Evolutionary conservation across 2,797 vertebrate genomes (phyloP).

Genomic region (Pipistrellus nathusii): DNA sequence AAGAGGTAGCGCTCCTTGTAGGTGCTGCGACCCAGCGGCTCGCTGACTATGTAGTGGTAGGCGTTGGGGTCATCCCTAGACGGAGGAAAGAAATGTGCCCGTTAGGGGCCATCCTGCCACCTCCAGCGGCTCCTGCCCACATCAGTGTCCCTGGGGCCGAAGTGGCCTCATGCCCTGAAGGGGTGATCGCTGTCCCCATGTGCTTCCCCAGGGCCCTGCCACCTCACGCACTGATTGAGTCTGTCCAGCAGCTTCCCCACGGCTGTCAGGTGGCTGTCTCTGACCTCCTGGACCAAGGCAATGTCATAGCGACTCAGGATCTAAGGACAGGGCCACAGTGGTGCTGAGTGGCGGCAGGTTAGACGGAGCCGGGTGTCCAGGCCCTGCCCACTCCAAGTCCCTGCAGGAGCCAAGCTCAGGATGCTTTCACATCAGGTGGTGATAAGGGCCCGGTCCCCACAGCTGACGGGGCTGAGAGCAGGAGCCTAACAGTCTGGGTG

Average conservation of each 20-base stretch:
- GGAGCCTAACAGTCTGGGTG: background rate
- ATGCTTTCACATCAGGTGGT: background rate
- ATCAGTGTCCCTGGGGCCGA: background rate
- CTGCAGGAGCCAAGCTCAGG: background rate
- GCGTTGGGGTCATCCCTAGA: slow-evolving; percentile 76
- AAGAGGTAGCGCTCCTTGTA: slow-evolving; percentile 95
- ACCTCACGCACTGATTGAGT: slow-evolving; percentile 90
- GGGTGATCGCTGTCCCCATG: background rate
- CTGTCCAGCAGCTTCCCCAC: slow-evolving; percentile 89
- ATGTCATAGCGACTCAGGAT: slow-evolving; percentile 92
- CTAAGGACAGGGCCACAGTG: slow-evolving; percentile 80
- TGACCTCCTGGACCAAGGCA: slow-evolving; percentile 93
- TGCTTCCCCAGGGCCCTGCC: background rate
- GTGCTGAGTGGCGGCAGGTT: background rate
- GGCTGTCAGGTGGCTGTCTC: slow-evolving; percentile 89
- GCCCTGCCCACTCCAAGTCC: background rate
- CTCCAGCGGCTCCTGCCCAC: accelerated
- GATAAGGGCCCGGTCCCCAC: background rate
- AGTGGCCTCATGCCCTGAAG: accelerated
- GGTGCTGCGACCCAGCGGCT: slow-evolving; percentile 89
- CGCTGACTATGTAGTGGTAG: slow-evolving; percentile 88
- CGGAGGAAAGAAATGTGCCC: background rate
- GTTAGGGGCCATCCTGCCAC: background rate
- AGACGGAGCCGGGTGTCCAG: accelerated
- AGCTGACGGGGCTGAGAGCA: background rate